Base-by-base conservation (phyloP, 2,888 invertebrate species). In the Brachylomia viminalis region DNA sequence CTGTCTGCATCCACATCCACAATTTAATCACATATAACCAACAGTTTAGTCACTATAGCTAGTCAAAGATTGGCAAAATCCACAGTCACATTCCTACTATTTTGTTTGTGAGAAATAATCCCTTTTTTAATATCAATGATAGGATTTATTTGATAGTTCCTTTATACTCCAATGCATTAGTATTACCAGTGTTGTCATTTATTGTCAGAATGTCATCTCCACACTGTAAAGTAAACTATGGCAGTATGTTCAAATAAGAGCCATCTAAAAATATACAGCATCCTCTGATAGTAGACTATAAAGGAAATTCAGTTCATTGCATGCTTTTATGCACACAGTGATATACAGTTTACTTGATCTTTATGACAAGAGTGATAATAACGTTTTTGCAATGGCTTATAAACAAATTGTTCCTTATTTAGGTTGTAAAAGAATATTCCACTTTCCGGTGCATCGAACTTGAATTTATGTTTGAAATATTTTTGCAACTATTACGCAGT, bases 241-340 rank as follows among this genome's bases (percentile, higher is more conserved):
- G 56, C 75, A 79, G 64, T 67, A 54, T 72, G 66, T 67, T 54
- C 67, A 71, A 77, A 80, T 65, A 74, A 76, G 45, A 64, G 27
- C 47, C 65, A 73, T 82, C 85, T 89, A 90, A 89, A 90, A 84
- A 88, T 77, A 76, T 87, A 47, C 75, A 81, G 80, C 89, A 83
- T 92, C 92, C 92, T 90, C 75, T 88, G 91, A 89, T 92, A 88
- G 70, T 74, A 52, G 56, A 42, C 70, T 69, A 42, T 68, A 88
- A 82, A 91, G 92, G 92, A 92, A 90, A 90, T 90, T 90, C 89
- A 91, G 91, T 91, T 92, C 91, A 89, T 91, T 91, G 90, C 88
- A 91, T 91, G 84, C 85, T 65, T 74, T 72, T 78, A n/a, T 59
- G 61, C 82, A 75, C 58, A 81, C 17, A 45, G 6, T 30, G 13